A percentile compares a stretch with the other conserved stretches of the same genome.
Conservation (phyloP, 2,888 invertebrate genomes). For the Cephus rjabovi region DNA sequence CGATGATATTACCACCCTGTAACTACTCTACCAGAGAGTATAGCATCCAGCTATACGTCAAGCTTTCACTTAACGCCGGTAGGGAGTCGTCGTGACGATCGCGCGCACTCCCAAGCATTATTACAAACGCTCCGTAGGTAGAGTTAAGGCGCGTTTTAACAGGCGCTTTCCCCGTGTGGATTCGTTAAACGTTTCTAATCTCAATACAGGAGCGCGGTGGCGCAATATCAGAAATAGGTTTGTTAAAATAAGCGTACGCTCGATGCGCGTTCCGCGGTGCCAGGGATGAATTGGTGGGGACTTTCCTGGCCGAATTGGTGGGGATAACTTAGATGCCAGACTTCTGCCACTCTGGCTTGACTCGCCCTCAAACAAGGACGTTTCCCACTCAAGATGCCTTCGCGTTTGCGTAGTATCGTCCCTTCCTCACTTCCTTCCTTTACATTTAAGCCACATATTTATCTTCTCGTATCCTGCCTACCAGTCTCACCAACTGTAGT, state of each 20-base stretch:
- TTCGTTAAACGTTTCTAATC: constrained; percentile 48
- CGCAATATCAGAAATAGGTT: constrained; percentile 56
- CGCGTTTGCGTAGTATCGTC: not conserved
- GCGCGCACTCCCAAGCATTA: not conserved
- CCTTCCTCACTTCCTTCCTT: not conserved
- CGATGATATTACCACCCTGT: not conserved
- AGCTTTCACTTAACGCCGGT: constrained; percentile 22
- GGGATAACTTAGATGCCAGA: constrained; percentile 31
- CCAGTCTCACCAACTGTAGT: not conserved
- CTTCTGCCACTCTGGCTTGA: constrained; percentile 34
- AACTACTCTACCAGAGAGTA: not conserved
- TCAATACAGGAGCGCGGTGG: constrained; percentile 45
- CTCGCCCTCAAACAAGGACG: constrained; percentile 39
- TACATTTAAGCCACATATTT: not conserved
- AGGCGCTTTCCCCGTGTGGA: not conserved
- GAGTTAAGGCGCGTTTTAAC: not conserved
- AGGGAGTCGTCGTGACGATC: not conserved
- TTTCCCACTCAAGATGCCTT: constrained; percentile 3
- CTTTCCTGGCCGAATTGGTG: constrained; percentile 16
- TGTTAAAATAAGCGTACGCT: constrained; percentile 55
- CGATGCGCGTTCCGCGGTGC: constrained; percentile 40
- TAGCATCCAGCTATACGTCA: constrained; percentile 3
- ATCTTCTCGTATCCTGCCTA: not conserved
- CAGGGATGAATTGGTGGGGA: constrained; percentile 8
- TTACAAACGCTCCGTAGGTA: not conserved